Evolutionary conservation across 1,140 invertebrate species (phyloP).

Genomic region (Papilio xuthus): DNA sequence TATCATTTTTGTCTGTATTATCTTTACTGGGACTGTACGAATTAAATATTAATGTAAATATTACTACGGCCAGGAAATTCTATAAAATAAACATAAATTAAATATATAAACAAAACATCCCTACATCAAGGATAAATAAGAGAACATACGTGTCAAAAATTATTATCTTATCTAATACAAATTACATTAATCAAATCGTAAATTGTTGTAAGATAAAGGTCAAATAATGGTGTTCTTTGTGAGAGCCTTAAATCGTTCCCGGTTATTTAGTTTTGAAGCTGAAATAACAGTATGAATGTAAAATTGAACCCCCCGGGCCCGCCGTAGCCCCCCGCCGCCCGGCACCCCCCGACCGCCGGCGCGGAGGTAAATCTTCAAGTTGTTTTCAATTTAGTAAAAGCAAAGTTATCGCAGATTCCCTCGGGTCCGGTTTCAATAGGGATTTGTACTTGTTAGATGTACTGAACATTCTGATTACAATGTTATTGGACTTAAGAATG

Average conservation of each 20-base stretch:
- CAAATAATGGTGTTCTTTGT: neutral
- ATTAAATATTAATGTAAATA: too few relatives aligned
- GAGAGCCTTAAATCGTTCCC: neutral
- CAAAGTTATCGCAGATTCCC: conserved; percentile 40
- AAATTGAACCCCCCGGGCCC: conserved; percentile 39
- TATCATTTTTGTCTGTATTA: too few relatives aligned
- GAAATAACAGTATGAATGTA: conserved; percentile 37
- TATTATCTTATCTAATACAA: neutral
- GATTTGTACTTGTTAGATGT: conserved; percentile 1
- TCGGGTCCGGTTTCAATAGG: neutral
- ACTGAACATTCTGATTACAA: neutral
- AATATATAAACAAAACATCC: too few relatives aligned
- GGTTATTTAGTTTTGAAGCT: neutral
- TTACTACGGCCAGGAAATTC: too few relatives aligned
- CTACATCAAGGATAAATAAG: too few relatives aligned
- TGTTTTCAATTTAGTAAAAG: conserved; percentile 50
- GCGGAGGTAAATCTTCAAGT: conserved; percentile 48
- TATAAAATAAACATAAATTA: too few relatives aligned
- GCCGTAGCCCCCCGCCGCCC: too few relatives aligned
- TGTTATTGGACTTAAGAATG: neutral
- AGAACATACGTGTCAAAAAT: too few relatives aligned
- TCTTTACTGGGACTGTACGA: too few relatives aligned
- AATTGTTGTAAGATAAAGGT: neutral
- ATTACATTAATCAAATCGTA: neutral
- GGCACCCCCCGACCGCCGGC: too few relatives aligned